These are phyloP conservation scores for Chelidonichthys spinosus DNA, from an alignment of 2,797 vertebrate genomes.

Conservation along the genomic window DNA sequence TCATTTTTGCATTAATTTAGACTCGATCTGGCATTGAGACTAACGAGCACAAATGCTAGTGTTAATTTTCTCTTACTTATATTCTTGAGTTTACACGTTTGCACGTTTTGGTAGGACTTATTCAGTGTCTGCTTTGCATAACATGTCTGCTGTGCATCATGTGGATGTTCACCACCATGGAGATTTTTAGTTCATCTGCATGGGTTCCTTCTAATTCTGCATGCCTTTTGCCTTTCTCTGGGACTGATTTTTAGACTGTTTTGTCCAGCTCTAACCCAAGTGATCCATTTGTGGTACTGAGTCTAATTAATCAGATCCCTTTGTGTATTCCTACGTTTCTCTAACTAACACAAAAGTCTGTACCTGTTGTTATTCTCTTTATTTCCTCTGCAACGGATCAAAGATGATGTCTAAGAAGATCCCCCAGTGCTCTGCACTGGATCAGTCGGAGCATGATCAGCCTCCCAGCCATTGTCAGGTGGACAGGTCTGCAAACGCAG, in stretches of 20 bases:
- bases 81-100: neutral
- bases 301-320: constrained; percentile 48
- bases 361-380: constrained; percentile 70
- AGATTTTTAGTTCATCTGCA: constrained; percentile 29
- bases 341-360: constrained; percentile 78
- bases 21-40: neutral
- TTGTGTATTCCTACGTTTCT: constrained; percentile 60
- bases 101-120: neutral
- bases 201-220: constrained; percentile 38
- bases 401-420: constrained; percentile 81
- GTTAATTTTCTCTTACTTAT: neutral
- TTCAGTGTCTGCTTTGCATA: neutral
- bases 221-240: constrained; percentile 39
- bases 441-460: constrained; percentile 58
- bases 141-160: neutral
- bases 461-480: constrained; percentile 46
- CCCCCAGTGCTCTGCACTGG: constrained; percentile 54
- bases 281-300: neutral
- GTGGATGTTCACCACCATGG: neutral
- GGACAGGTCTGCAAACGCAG: constrained; percentile 42
- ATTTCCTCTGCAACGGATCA: constrained; percentile 61
- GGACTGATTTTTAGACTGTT: constrained; percentile 26
- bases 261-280: neutral
- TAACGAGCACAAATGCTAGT: neutral
- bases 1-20: neutral